phyloP scores from a whole-genome alignment of 2,797 vertebrate species.

The Anguilla anguilla region DNA sequence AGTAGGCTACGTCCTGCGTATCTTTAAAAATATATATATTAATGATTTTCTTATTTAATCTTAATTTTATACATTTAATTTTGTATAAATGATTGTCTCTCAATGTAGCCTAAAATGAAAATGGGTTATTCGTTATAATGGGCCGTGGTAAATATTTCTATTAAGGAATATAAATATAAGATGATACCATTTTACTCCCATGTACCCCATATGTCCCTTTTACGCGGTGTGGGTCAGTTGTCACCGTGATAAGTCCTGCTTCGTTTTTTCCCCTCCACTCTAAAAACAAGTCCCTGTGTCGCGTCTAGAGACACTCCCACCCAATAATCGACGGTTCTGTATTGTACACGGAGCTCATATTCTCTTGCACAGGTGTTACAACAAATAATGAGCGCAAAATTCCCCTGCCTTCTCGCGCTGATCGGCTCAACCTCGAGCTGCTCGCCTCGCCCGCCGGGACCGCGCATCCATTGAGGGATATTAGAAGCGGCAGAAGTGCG shows the following conservation, averaged over 20 bases:
- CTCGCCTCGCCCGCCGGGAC: slow-evolving; percentile 69
- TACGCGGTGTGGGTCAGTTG: not conserved
- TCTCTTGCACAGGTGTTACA: slow-evolving; percentile 74
- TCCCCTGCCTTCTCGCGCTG: slow-evolving; percentile 63
- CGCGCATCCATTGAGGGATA: slow-evolving; percentile 79
- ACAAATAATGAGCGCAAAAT: slow-evolving; percentile 67
- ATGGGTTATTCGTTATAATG: not conserved
- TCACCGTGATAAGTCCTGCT: slow-evolving; percentile 28
- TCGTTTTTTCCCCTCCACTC: not conserved
- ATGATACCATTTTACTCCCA: not conserved
- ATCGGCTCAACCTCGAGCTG: slow-evolving; percentile 67
- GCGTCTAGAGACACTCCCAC: not conserved
- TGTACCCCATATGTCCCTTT: not conserved
- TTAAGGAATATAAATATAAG: not conserved
- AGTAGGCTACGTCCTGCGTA: not conserved
- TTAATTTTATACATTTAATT: not conserved
- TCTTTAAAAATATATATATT: not conserved
- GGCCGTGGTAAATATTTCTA: not conserved
- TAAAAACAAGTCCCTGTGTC: not conserved
- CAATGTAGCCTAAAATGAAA: not conserved
- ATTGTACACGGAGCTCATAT: slow-evolving; percentile 37
- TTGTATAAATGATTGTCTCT: not conserved
- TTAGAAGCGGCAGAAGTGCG: slow-evolving; percentile 80
- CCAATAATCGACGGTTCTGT: slow-evolving; percentile 39
- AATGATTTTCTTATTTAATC: not conserved